phyloP scores from a whole-genome alignment of 1,140 invertebrate genomes.

The Catajapyx aquilonaris region DNA sequence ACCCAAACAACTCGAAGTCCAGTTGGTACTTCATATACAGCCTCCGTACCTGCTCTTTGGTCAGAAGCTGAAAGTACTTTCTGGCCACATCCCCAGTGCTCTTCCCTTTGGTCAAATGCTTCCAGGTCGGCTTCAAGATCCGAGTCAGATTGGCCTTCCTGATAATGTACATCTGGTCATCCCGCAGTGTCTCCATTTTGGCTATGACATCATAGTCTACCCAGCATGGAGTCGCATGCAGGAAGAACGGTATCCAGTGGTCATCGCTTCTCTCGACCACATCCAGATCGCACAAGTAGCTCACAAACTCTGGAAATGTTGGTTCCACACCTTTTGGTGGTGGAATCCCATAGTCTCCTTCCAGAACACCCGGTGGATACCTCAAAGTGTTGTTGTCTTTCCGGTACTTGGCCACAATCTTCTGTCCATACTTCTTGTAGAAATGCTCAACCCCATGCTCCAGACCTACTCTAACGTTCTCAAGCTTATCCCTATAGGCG shows the following conservation, averaged over 20 bases:
- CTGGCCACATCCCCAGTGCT: constrained; percentile 17
- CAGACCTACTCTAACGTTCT: constrained; percentile 22
- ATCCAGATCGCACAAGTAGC: constrained; percentile 18
- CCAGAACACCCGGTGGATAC: constrained; percentile 13
- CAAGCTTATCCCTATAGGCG: constrained; percentile 40
- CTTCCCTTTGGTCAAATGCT: constrained; percentile 17
- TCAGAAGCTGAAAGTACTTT: constrained; percentile 38
- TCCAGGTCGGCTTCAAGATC: constrained; percentile 23
- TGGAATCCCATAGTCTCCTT: constrained; percentile 13
- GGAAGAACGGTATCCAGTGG: constrained; percentile 51
- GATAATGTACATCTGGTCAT: constrained; percentile 44
- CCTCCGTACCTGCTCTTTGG: constrained; percentile 30
- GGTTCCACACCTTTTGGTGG: constrained; percentile 27
- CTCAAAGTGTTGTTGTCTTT: constrained; percentile 15
- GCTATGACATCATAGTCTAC: constrained; percentile 36
- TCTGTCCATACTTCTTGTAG: constrained; percentile 29
- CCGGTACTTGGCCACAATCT: constrained; percentile 30
- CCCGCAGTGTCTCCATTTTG: constrained; percentile 42
- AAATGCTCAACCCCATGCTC: constrained; percentile 31
- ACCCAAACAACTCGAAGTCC: constrained; percentile 41
- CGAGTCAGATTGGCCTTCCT: constrained; percentile 31
- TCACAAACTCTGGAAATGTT: constrained; percentile 45
- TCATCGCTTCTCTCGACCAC: constrained; percentile 24
- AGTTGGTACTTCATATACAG: constrained; percentile 45
- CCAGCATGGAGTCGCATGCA: constrained; percentile 49